Evolutionary conservation across 1,140 invertebrate genomes (phyloP).

Genomic region (Whitmania pigra): DNA sequence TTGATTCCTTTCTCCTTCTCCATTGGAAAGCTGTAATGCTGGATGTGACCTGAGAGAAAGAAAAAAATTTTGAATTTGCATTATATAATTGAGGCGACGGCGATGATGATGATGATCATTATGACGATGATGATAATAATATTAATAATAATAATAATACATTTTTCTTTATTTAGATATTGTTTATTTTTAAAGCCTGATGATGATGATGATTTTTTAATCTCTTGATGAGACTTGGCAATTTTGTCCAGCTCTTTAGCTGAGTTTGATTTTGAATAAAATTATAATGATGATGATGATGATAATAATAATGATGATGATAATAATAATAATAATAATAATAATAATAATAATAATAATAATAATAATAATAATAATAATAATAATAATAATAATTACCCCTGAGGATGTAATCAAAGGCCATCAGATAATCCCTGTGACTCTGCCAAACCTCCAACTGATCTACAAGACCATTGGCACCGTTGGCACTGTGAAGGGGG

Average conservation of each 20-base stretch:
- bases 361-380: slow-evolving; percentile 6
- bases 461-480: slow-evolving; percentile 34
- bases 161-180: too few relatives aligned
- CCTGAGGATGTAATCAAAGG: slow-evolving; percentile 37
- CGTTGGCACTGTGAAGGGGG: slow-evolving; percentile 3
- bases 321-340: background rate
- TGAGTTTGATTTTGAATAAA: too few relatives aligned
- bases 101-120: too few relatives aligned
- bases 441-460: slow-evolving; percentile 38
- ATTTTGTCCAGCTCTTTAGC: too few relatives aligned
- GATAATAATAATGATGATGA: background rate
- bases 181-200: too few relatives aligned
- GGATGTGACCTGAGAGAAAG: slow-evolving; percentile 17
- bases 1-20: slow-evolving; percentile 18
- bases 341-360: slow-evolving; percentile 4
- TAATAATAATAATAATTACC: slow-evolving; percentile 27
- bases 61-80: background rate
- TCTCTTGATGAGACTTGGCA: too few relatives aligned
- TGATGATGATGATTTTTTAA: too few relatives aligned
- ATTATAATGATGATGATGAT: too few relatives aligned
- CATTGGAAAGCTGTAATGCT: slow-evolving; percentile 19
- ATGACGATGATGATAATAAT: too few relatives aligned
- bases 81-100: too few relatives aligned
- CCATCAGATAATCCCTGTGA: slow-evolving; percentile 34
- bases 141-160: too few relatives aligned